phyloP scores from a whole-genome alignment of 1,140 invertebrate species.

The Drosophila subobscura region DNA sequence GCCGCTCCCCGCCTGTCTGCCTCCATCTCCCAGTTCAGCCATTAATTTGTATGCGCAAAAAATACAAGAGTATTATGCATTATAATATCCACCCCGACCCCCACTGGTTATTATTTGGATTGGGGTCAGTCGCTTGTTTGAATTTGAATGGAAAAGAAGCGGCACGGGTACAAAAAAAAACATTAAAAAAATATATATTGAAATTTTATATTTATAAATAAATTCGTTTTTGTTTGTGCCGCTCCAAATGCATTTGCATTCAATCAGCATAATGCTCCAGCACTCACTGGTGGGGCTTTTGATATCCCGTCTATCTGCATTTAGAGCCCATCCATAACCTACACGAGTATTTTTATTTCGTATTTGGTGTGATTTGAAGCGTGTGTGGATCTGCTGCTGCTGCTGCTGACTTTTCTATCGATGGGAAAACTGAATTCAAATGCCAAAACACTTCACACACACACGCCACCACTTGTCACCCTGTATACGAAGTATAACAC shows the following conservation, averaged over 20 bases:
- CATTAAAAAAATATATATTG: constrained; percentile 28
- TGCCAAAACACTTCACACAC: constrained; percentile 72
- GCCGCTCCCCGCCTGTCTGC: background rate
- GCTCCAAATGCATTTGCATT: constrained; percentile 76
- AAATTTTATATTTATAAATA: constrained; percentile 53
- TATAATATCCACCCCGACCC: background rate
- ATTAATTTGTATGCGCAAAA: constrained; percentile 49
- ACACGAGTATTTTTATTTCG: too few species aligned
- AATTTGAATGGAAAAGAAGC: constrained; percentile 13
- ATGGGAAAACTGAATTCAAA: constrained; percentile 59
- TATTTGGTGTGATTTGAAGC: constrained; percentile 9
- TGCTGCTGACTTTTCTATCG: constrained; percentile 8
- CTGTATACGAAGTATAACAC: constrained; percentile 2
- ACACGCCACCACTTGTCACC: constrained; percentile 11
- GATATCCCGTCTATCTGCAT: constrained; percentile 29
- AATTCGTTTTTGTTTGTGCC: constrained; percentile 16
- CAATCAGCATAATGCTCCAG: constrained; percentile 60
- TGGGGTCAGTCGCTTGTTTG: constrained; percentile 21
- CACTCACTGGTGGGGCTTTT: constrained; percentile 14
- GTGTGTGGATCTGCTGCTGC: background rate
- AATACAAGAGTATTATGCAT: background rate
- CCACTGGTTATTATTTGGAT: constrained; percentile 10
- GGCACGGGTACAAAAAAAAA: constrained; percentile 13
- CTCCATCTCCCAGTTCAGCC: constrained; percentile 12
- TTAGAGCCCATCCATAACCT: constrained; percentile 14